These are phyloP conservation scores for Pseudomyrmex flavicornis DNA, from an alignment of 1,140 invertebrate species.

Conservation along the genomic window DNA sequence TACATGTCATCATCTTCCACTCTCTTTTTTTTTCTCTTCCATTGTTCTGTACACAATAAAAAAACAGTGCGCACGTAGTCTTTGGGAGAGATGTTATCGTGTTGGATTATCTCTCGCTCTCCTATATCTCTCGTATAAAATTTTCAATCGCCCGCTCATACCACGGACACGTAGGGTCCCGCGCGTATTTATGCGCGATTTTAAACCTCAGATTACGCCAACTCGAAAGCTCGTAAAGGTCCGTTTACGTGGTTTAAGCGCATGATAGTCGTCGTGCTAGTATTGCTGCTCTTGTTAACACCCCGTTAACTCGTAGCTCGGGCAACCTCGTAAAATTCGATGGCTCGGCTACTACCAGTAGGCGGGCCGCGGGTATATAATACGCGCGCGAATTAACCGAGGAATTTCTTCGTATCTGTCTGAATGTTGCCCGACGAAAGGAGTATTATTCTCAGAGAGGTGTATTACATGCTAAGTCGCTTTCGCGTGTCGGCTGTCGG, in stretches of 20 bases:
- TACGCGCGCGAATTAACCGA: constrained; percentile 1
- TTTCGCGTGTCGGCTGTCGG: background rate
- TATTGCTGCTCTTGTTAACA: constrained; percentile 68
- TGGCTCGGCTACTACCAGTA: constrained; percentile 25
- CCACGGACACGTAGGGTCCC: constrained; percentile 14
- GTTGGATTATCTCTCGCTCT: too few relatives aligned
- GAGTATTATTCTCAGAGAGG: background rate
- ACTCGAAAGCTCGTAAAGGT: constrained; percentile 60
- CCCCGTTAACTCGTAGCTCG: constrained; percentile 63
- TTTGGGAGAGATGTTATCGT: too few relatives aligned
- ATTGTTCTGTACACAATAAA: too few relatives aligned
- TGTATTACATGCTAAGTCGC: background rate
- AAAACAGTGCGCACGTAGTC: too few relatives aligned
- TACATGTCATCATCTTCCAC: too few relatives aligned
- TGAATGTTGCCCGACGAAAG: background rate
- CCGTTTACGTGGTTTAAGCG: constrained; percentile 62
- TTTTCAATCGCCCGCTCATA: constrained; percentile 35
- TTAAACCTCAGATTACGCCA: constrained; percentile 63
- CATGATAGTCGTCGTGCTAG: constrained; percentile 62
- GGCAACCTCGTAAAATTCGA: constrained; percentile 63
- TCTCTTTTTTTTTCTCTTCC: too few relatives aligned
- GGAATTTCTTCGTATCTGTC: constrained; percentile 10
- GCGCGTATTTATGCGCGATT: constrained; percentile 51
- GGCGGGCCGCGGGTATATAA: constrained; percentile 13
- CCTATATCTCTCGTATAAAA: background rate